Evolutionary conservation across 2,113 vertebrate genomes (phyloP), one percentile per base, ranked within the genome.

Genomic region (Globicephala melas): DNA sequence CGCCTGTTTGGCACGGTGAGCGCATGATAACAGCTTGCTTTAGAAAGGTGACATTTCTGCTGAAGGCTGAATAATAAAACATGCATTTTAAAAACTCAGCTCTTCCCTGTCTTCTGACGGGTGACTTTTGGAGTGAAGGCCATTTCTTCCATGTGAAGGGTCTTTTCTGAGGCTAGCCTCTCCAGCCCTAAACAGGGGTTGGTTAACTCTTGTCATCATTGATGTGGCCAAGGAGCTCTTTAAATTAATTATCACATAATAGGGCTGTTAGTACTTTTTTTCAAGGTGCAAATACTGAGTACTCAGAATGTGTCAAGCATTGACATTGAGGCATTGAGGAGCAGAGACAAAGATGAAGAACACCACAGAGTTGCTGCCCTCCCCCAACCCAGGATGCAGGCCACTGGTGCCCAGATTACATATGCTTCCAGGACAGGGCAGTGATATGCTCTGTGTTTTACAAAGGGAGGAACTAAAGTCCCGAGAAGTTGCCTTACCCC

Each of bases 1-100:
- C 98, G 96, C 98, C 98, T 98, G 98, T 98, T 99, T 99, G 99
- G 99, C 99, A 99, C 98, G 62, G 98, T 98, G 98, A 99, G 98
- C 96, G 96, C 98, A 97, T 98, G 98, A 98, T 99, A 99, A 99
- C 98, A 99, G 99, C 99, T 99, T 99, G 99, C 99, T 99, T 98
- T 98, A 99, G 98, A 99, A 99, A 99, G 99, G 99, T 99, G 99
- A 99, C 99, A 99, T 99, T 99, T 99, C 98, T 98, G 98, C 98
- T 98, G 98, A 99, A 99, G 98, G 98, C 99, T 97, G 98, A 99
- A 99, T 99, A 99, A 98, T 99, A 98, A 98, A 98, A 99, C 98
- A 98, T 98, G 98, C 98, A 98, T 98, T 98, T 97, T 96, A 98
- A 98, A 98, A 98, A 96, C 96, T 13, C 92, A 98, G 97, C 97